Evolutionary conservation across 1,140 invertebrate species (phyloP).

Genomic region (Proctacanthus coquilletti): DNA sequence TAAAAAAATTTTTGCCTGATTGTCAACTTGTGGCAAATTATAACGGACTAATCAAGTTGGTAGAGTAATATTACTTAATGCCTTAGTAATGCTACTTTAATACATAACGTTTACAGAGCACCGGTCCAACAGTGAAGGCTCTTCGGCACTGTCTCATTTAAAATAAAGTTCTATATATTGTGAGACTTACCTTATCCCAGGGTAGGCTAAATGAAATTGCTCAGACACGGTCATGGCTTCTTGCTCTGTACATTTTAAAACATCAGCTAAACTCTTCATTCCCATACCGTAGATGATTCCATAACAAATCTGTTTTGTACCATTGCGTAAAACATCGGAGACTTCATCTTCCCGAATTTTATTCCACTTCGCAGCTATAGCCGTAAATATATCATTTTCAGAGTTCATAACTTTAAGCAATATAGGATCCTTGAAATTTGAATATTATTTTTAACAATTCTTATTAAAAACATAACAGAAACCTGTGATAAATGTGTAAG

Average conservation of each 20-base stretch:
- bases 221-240: conserved; percentile 69
- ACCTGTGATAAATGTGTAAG: conserved; percentile 70
- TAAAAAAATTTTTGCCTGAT: too few relatives aligned
- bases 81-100: too few relatives aligned
- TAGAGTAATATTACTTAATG: too few relatives aligned
- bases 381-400: conserved; percentile 71
- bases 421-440: conserved; percentile 42
- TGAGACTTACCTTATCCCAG: conserved; percentile 37
- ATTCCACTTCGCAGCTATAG: conserved; percentile 74
- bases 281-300: conserved; percentile 98
- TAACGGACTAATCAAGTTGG: too few relatives aligned
- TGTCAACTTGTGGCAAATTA: too few relatives aligned
- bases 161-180: neutral
- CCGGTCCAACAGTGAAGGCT: too few relatives aligned
- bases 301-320: conserved; percentile 89
- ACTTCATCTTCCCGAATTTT: conserved; percentile 44
- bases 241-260: conserved; percentile 59
- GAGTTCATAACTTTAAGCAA: conserved; percentile 54
- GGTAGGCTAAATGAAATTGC: conserved; percentile 70
- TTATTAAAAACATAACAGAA: neutral
- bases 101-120: too few relatives aligned
- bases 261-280: conserved; percentile 62
- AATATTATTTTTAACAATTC: too few relatives aligned
- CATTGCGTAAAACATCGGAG: conserved; percentile 53
- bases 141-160: too few relatives aligned